Percentiles rank a stretch among this genome's conserved stretches.
phyloP scores from a whole-genome alignment of 2,888 invertebrate genomes.

The Boloria selene region DNA sequence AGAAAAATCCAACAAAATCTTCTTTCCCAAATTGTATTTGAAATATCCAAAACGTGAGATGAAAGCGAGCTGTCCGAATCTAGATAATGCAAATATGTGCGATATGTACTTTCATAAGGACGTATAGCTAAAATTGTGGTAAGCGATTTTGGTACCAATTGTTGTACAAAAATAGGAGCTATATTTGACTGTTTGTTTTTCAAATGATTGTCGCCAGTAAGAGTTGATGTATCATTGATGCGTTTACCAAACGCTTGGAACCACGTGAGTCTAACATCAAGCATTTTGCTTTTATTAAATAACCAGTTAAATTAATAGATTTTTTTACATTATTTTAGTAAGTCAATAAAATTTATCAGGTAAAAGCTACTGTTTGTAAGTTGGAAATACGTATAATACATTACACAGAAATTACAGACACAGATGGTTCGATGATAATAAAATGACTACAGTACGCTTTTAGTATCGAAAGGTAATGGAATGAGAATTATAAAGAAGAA shows the following conservation, averaged over 20 bases:
- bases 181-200: conserved; percentile 10
- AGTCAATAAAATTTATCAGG: background rate
- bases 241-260: conserved; percentile 55
- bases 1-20: conserved; percentile 61
- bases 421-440: no score
- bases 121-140: conserved; percentile 18
- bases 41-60: conserved; percentile 71
- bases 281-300: conserved; percentile 58
- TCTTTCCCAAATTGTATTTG: conserved; percentile 73
- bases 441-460: no score
- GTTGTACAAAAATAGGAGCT: background rate
- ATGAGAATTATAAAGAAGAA: no score
- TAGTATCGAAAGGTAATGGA: no score
- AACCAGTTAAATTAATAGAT: conserved; percentile 38
- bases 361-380: no score
- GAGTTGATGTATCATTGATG: conserved; percentile 41
- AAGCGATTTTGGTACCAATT: conserved; percentile 19
- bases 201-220: background rate
- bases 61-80: conserved; percentile 68
- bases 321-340: background rate
- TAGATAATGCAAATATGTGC: conserved; percentile 68
- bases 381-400: no score
- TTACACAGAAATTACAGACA: no score
- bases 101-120: conserved; percentile 23
- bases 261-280: conserved; percentile 49